Evolutionary conservation across 2,888 invertebrate genomes (phyloP).

Genomic region (Ichneumoninae sp.): DNA sequence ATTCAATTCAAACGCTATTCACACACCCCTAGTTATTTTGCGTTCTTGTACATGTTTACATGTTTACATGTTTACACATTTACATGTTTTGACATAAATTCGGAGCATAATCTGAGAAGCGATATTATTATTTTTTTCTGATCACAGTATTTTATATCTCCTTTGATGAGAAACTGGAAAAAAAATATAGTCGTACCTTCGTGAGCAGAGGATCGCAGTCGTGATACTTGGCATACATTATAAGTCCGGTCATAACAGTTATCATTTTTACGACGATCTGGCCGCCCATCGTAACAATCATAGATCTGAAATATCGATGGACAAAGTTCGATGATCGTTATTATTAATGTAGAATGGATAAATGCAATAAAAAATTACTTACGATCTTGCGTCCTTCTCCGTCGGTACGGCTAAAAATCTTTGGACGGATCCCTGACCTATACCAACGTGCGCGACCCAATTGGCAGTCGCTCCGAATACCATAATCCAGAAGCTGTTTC

Average conservation of each 20-base stretch:
- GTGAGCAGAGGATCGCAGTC: slow-evolving; percentile 88
- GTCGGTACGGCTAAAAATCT: slow-evolving; percentile 87
- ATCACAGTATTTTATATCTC: no score
- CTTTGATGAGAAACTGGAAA: no score
- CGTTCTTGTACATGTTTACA: no score
- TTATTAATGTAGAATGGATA: no score
- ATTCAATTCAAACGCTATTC: no score
- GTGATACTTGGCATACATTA: slow-evolving; percentile 87
- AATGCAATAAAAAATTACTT: slow-evolving; percentile 60
- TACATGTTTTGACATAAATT: no score
- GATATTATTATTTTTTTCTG: no score
- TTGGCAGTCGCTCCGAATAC: slow-evolving; percentile 86
- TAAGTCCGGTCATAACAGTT: slow-evolving; percentile 86
- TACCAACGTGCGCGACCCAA: slow-evolving; percentile 86
- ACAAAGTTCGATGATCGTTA: background rate
- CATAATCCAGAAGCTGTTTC: slow-evolving; percentile 87
- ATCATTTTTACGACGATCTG: slow-evolving; percentile 86
- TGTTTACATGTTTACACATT: no score
- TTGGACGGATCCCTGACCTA: slow-evolving; percentile 87
- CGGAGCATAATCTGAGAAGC: no score
- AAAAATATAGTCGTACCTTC: slow-evolving; percentile 77
- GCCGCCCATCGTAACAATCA: slow-evolving; percentile 83
- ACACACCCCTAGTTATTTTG: no score
- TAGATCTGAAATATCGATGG: slow-evolving; percentile 76
- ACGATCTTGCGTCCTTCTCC: slow-evolving; percentile 85